These are phyloP conservation scores for Tonatia bakeri DNA, from an alignment of 2,113 vertebrate species.

Conservation along the genomic window DNA sequence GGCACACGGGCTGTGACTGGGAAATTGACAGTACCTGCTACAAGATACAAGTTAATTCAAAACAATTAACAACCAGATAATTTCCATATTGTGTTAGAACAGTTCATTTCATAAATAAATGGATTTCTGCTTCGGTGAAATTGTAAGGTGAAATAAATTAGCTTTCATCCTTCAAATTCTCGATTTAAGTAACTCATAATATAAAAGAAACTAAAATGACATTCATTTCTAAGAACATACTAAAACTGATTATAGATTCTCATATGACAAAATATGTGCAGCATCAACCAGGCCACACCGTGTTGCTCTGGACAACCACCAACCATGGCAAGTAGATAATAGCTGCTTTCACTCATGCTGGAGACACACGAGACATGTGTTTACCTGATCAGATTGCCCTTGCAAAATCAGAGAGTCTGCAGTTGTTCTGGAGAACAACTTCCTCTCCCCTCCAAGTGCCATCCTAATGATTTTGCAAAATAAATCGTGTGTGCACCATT, in stretches of 20 bases:
- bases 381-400: rapidly evolving
- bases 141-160: not conserved
- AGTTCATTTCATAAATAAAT: constrained; percentile 7
- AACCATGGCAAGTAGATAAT: not conserved
- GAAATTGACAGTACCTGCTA: not conserved
- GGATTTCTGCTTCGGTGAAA: constrained; percentile 5
- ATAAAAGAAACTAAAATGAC: not conserved
- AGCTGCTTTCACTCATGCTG: not conserved
- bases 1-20: no score
- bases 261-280: not conserved
- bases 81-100: not conserved
- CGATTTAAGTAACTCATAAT: not conserved
- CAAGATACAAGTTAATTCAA: not conserved
- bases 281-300: not conserved
- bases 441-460: not conserved
- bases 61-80: not conserved
- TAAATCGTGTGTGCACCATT: not conserved
- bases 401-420: not conserved
- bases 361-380: not conserved
- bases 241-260: not conserved
- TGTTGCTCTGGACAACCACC: not conserved
- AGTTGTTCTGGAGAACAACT: not conserved
- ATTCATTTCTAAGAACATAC: not conserved
- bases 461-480: not conserved
- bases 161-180: constrained; percentile 25